Base-by-base conservation (phyloP, 2,888 invertebrate species). In the Lumbricus terrestris region DNA sequence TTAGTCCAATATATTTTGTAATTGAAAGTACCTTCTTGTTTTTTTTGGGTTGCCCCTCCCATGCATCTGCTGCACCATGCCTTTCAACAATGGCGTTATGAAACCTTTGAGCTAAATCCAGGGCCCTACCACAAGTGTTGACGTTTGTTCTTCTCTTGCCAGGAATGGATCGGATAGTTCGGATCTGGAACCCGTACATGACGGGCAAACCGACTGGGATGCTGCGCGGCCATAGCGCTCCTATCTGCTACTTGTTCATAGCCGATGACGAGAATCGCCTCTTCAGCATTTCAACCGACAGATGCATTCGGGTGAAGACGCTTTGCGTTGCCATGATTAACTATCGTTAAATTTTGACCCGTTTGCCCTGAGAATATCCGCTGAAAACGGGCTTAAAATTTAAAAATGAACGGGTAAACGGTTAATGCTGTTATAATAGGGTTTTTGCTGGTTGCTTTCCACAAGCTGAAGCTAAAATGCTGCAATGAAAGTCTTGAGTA, bases 171-270 rank as follows among this genome's bases (percentile, higher is more conserved):
- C 92, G 95, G 90, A 94, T 95, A 88, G 94, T 95, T 11, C 91
- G 95, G 88, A 92, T 95, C 42, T 95, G 95, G 95, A 95, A 95
- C 92, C 95, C 95, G 5, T 95, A 95, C 93, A 94, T 95, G 8
- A 92, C 94, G 92, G 94, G 94, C 47, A 95, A 95, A 92, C 95
- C 95, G 16, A 94, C 94, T 23, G 95, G 94, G n/a, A 93, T 95
- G 93, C 92, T 95, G 37, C 92, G 94, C 90, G 95, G 95, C 82
- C 95, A 95, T 92, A 94, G 93, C 91, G 94, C 94, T 37, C 95
- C 95, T 18, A 94, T 95, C 88, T 94, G 94, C 92, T 94, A 94
- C 92, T 91, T 95, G 89, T 93, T 93, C 91, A 93, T 95, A 42
- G 94, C 94, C n/a, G 94, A 94, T 88, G 95, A 95, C 85, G 95